These are phyloP conservation scores for Bhutanitis thaidina DNA, from an alignment of 2,888 invertebrate genomes.

Conservation along the genomic window DNA sequence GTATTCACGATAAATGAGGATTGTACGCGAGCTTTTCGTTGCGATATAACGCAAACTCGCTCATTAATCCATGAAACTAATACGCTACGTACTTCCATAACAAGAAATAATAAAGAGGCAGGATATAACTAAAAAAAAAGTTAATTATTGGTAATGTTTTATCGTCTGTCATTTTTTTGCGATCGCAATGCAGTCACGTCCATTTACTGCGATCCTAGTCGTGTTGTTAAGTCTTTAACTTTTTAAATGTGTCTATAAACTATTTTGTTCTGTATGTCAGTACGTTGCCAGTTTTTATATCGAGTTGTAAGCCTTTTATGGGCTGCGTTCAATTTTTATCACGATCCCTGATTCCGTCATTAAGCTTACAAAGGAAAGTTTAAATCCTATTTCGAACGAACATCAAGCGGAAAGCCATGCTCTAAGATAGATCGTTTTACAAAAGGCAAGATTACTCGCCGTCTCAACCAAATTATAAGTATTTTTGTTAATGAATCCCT, in stretches of 20 bases:
- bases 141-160: constrained; percentile 1
- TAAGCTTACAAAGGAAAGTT: constrained; percentile 19
- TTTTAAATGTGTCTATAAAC: constrained; percentile 10
- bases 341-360: constrained; percentile 18
- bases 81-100: too few species aligned
- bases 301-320: constrained; percentile 13
- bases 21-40: too few species aligned
- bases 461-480: constrained; percentile 9
- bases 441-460: constrained; percentile 11
- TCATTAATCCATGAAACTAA: too few species aligned
- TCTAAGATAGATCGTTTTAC: constrained; percentile 8
- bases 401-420: constrained; percentile 15
- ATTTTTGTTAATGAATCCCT: background rate
- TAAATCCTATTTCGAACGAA: constrained; percentile 17
- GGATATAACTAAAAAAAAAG: constrained; percentile 1
- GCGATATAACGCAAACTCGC: too few species aligned
- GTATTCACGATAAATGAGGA: too few species aligned
- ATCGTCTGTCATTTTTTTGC: constrained; percentile 12
- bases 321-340: constrained; percentile 14
- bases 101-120: background rate
- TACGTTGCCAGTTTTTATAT: constrained; percentile 13
- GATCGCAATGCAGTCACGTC: constrained; percentile 2
- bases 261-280: constrained; percentile 7
- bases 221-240: constrained; percentile 17
- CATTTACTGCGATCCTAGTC: constrained; percentile 9